Base-by-base conservation (phyloP, 2,113 vertebrate genomes). In the Parus major region DNA sequence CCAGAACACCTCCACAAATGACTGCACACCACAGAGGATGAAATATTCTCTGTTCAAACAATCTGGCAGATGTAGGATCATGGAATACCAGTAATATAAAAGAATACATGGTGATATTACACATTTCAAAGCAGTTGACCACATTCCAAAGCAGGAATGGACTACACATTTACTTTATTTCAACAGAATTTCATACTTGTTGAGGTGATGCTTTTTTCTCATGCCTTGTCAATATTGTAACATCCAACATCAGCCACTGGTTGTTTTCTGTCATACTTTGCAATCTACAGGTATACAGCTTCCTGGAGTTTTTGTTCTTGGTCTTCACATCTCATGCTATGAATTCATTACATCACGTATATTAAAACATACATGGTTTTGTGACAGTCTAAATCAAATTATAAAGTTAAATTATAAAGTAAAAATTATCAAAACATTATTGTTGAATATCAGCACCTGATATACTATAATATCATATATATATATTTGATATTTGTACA, bases 61-160 rank as follows among this genome's bases (percentile, higher is more conserved):
- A 66, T 86, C 46, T 79, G n/a, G 13, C 25, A 81, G 44, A 50
- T 5, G 7, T 27, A 29, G 15, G 7, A 8, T 16, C 0, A 0
- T 59, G 29, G n/a, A 60, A 57, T 49, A 53, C 8, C 15, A 23
- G 22, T 29, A 41, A 68, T 21, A 49, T 29, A 71, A 83, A 66
- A 8, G 9, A 71, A 3, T 12, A 63, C 3, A 11, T 28, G 23
- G 12, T 75, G 41, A 24, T 72, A 83, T 21, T 41, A 31, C 1
- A 5, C 0, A 5, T 76, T 87, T 76, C 70, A 72, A 20, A 77
- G 35, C 53, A 64, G 16, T 27, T 81, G 55, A 49, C 21, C 21
- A 68, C 56, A 64, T 69, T 90, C 12, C 15, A 69, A 53, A 70
- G 33, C 4, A 81, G 25, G 25, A 94, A 88, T 88, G 33, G 46